Evolutionary conservation across 2,797 vertebrate genomes (phyloP), one percentile per base, ranked within the genome.

Genomic region (Streptopelia turtur): DNA sequence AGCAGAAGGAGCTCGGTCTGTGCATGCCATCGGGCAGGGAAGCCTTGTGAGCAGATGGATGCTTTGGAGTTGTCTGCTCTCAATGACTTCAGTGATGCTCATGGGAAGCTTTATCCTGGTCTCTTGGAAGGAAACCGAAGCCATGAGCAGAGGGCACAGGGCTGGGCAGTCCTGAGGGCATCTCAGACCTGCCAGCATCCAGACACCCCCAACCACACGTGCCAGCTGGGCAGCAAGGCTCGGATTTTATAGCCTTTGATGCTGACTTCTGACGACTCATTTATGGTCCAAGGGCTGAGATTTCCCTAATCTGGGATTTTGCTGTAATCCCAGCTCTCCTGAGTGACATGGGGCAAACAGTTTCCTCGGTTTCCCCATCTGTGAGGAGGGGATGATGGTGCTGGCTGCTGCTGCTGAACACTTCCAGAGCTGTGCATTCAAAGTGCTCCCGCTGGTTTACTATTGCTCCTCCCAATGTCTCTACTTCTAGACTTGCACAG

Each of bases 11-110:
- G 65, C 43, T 71, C 39, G 12, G 27, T 2, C 55, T 45, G 11
- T 20, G 31, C 31, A 17, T 0, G 1, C 60, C 60, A 16, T 60
- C 0, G 5, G 27, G 31, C 18, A n/a, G 89, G 1, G 9, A 63
- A 84, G 69, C 33, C 50, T 27, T 16, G 22, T 49, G 64, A 79
- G 85, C 87, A 94, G 80, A 70, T 31, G 76, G 85, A 82, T n/a
- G 52, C 31, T 35, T 59, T 35, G 55, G 59, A 53, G 37, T 53
- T 64, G 68, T 10, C 63, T 35, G 52, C 49, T 86, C 63, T 49
- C 60, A 25, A 1, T 0, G 0, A 41, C 23, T 74, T 27, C 2
- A 70, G 56, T 9, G 31, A 18, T 8, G 31, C 74, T 84, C 70
- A 12, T 0, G 2, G 77, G 66, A 64, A 89, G 69, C 10, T 80